A percentile compares a stretch with the other conserved stretches of the same genome.
These are phyloP conservation scores for Cinclus cinclus DNA, from an alignment of 2,113 vertebrate genomes.

Conservation along the genomic window DNA sequence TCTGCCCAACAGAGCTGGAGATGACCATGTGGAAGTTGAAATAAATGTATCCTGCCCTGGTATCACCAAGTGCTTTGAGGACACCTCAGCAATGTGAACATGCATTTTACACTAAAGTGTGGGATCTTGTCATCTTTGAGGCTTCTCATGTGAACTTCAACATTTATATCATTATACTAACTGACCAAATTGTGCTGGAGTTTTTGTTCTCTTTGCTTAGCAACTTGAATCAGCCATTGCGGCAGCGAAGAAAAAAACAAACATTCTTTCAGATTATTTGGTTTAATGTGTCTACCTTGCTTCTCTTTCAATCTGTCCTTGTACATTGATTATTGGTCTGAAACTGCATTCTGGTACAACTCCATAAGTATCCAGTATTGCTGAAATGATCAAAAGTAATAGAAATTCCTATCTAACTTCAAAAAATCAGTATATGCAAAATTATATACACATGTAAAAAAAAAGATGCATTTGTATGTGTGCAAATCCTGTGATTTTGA, in stretches of 20 bases:
- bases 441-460: not conserved
- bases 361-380: not conserved
- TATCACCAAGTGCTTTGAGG: not conserved
- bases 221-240: not conserved
- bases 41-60: not conserved
- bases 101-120: not conserved
- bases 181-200: not conserved
- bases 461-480: not conserved
- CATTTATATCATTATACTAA: not conserved
- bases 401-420: not conserved
- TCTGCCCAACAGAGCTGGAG: not conserved
- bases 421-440: not conserved
- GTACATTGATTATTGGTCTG: not conserved
- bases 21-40: not conserved
- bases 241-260: not conserved
- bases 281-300: not conserved
- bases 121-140: not conserved
- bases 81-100: not conserved
- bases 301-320: not conserved
- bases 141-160: not conserved
- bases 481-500: not conserved
- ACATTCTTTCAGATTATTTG: not conserved
- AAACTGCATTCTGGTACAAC: not conserved
- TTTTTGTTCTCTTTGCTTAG: constrained; percentile 6
- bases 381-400: not conserved